Base-by-base conservation (phyloP, 2,888 invertebrate genomes). In the Timema podura region DNA sequence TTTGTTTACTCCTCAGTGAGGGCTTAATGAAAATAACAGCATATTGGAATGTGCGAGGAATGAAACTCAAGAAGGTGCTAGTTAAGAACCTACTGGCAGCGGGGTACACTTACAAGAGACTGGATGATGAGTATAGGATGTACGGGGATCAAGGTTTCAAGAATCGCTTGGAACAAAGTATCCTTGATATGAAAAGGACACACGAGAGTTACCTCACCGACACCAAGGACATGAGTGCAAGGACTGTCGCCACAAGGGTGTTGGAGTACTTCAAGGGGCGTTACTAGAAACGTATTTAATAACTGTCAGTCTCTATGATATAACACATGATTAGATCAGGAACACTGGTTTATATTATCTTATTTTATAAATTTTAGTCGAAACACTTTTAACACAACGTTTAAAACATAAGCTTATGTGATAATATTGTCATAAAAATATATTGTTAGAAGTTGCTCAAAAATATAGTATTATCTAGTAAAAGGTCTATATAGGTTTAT, bases 61-160 rank as follows among this genome's bases (percentile, higher is more conserved):
- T 6, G 5, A 49, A 44, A n/a, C 66, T 30, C 10, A 15, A 49
- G 11, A 66, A 48, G 6, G 51, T 11, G 48, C 51, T 66, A 5
- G 44, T 66, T 9, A 48, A 48, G 16, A 66, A 66, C 66, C 66
- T 66, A 45, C 66, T 66, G 51, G 66, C 66, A 30, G 66, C 66
- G 13, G 66, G 66, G 44, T 30, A 51, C 44, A 13, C 61, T 10
- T 44, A 44, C 61, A 45, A 61, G 6, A 45, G 8, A 6, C 61
- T 61, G 44, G 11, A 5, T 45, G 11, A n/a, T 13, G 44, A 45
- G 11, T 44, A 8, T 45, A 11, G 11, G 11, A 45, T 45, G 1
- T 30, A 16, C 16, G 57, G 57, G 16, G 7, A 2, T 13, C 2
- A 61, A 10, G 30, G 13, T 13, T 44, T 61, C 44, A 61, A 44